Base-by-base conservation (phyloP, 2,113 vertebrate genomes). In the Carassius gibelio region DNA sequence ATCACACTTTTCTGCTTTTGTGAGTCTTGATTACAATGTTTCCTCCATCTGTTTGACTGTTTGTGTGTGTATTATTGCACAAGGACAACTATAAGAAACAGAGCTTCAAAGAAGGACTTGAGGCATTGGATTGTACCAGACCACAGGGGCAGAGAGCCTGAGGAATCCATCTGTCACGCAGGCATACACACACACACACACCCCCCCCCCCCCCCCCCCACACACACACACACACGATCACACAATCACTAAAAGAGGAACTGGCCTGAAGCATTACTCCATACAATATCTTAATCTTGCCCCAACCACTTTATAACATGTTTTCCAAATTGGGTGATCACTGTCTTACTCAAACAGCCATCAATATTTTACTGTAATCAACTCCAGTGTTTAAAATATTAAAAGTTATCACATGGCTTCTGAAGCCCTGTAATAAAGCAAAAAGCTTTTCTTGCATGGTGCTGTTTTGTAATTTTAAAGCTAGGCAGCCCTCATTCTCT, bases 171-270 rank as follows among this genome's bases (percentile, higher is more conserved):
- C 84, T 85, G 84, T 79, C 66, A 75, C 52, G 61, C 57, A 79
- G 48, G 83, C 66, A 88, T 74, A 84, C 79, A 83, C 66, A 88
- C 79, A 84, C 57, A 84, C 61, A 85, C 75, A 48, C 45, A 48
- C 45, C 10, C n/a, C n/a, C n/a, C n/a, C n/a, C n/a, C n/a, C n/a
- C n/a, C n/a, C n/a, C n/a, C n/a, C n/a, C n/a, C n/a, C 45, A 45
- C 68, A 79, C 74, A 85, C 66, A 82, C 79, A 85, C 64, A 88
- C 79, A 69, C 52, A 80, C 7, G n/a, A 10, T 13, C 66, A 59
- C 30, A 38, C 69, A 62, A 36, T 30, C 79, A 66, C 62, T 34
- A 21, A 81, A 48, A 42, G 23, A 68, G 10, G 61, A 68, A 38
- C 9, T 34, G 26, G 42, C 75, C 61, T 23, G 61, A 45, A 68